Conservation (phyloP, 2,797 vertebrate species). For the Cossypha niveicapilla region DNA sequence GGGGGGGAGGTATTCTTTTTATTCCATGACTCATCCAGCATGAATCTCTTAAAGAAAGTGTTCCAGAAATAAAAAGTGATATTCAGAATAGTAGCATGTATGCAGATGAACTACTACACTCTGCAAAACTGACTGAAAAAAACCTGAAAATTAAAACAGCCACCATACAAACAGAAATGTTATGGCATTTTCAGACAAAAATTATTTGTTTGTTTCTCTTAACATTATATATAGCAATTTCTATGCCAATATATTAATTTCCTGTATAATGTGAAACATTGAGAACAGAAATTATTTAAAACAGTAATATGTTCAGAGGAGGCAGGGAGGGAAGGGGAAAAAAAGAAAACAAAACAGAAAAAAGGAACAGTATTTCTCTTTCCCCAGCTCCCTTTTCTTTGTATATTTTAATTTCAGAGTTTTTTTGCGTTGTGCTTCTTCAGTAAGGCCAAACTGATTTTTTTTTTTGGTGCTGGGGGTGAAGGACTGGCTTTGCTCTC, state of each 20-base stretch:
- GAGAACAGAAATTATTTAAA: not conserved
- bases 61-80: constrained; percentile 65
- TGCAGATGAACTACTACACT: constrained; percentile 43
- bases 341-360: rapidly evolving
- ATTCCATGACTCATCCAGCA: constrained; percentile 46
- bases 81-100: constrained; percentile 49
- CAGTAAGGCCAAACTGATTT: not conserved
- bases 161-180: not conserved
- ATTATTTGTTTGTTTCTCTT: not conserved
- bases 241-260: not conserved
- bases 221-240: not conserved
- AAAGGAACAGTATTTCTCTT: not conserved
- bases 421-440: not conserved
- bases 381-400: not conserved
- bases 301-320: not conserved
- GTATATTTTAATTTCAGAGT: not conserved
- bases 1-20: not conserved
- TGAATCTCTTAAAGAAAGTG: constrained; percentile 40
- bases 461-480: not conserved
- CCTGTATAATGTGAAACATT: not conserved
- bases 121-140: not conserved
- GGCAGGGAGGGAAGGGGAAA: rapidly evolving
- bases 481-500: not conserved
- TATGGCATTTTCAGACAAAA: not conserved
- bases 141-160: rapidly evolving